These are phyloP conservation scores for Heteromormyrus szaboi DNA, from an alignment of 2,797 vertebrate species.

Conservation along the genomic window DNA sequence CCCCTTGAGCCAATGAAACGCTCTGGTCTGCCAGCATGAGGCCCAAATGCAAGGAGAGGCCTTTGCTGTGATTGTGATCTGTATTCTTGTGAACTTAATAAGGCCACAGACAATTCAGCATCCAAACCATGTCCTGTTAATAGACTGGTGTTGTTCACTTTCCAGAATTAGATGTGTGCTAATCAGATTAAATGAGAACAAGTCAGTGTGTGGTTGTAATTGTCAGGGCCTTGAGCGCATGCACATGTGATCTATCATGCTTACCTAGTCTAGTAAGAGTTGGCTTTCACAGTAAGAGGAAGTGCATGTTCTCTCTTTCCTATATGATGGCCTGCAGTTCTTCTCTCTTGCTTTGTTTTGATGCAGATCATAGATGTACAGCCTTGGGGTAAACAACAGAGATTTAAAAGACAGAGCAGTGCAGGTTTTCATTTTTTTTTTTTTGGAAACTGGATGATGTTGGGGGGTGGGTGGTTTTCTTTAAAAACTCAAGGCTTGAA, in stretches of 20 bases:
- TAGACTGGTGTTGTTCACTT: not conserved
- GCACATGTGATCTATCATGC: not conserved
- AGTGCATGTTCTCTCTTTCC: not conserved
- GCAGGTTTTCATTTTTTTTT: not conserved
- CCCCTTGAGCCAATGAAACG: not conserved
- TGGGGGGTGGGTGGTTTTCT: not conserved
- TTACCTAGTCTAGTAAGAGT: not conserved
- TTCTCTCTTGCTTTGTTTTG: constrained; percentile 4
- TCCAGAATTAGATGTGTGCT: not conserved
- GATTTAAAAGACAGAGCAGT: not conserved
- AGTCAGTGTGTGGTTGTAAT: not conserved
- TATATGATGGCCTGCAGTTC: not conserved
- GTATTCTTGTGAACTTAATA: not conserved
- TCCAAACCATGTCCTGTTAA: not conserved
- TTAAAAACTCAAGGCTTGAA: not conserved
- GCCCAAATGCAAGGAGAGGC: not conserved
- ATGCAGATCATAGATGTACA: constrained; percentile 8
- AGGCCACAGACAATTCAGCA: not conserved
- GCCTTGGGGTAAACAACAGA: not conserved
- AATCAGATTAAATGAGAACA: constrained; percentile 15
- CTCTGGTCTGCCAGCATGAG: not conserved
- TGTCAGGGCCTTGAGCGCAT: not conserved
- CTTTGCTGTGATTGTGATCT: not conserved
- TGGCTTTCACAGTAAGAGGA: not conserved
- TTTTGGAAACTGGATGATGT: not conserved